Evolutionary conservation across 2,113 vertebrate species (phyloP), one percentile per base, ranked within the genome.

Genomic region (Peucedramus taeniatus): DNA sequence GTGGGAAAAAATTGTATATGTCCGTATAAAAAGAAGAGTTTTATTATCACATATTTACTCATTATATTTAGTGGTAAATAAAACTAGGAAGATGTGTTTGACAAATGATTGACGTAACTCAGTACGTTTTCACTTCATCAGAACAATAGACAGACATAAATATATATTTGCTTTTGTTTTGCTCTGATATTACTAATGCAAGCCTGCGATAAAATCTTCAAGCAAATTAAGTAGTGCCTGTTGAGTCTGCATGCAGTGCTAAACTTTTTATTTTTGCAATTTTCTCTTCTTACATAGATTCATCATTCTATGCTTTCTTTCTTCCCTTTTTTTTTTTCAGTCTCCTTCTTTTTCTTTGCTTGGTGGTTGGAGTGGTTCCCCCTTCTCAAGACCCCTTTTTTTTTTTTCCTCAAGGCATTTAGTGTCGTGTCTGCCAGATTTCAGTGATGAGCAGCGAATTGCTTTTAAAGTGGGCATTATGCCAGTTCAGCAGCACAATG

Each of bases 381-480:
- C 97, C 98, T 98, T 98, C 98, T 98, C 94, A 97, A 98, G 98
- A 97, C 98, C 98, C 84, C 89, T 90, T 82, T 95, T 95, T 92
- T 97, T 96, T 97, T 96, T 97, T 85, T 82, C 87, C 97, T 98
- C 97, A 94, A 98, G 98, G 98, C 98, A 98, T 99, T 98, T 99
- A 98, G 98, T 98, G 98, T 99, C 98, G 98, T 99, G 98, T 98
- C 98, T 99, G 98, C 98, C 98, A 99, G 98, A 98, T 98, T 99
- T 99, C 98, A 98, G 98, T 98, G 98, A 99, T 99, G 98, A 99
- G 98, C 98, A 98, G 98, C 97, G 98, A 99, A 99, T 99, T 99
- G 98, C 98, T 99, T 99, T 99, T 98, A 99, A 98, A 99, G 98
- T 98, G 98, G 98, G 98, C 98, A 99, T 98, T 99, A 99, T 99